These are phyloP conservation scores for Hemicordylus capensis DNA, from an alignment of 2,113 vertebrate genomes.

Conservation along the genomic window DNA sequence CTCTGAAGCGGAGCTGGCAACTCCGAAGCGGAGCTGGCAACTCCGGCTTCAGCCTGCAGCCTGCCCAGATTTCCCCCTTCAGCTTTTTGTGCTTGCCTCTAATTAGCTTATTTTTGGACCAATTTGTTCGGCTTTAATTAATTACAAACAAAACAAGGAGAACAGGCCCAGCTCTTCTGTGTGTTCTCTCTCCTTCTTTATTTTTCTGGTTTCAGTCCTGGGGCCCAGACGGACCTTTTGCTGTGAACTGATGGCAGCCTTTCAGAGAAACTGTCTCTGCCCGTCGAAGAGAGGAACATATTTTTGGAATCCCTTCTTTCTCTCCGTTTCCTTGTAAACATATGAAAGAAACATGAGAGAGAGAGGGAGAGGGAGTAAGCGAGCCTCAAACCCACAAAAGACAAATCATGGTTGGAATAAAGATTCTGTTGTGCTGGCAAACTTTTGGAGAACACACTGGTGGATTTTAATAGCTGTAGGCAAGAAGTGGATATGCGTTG, in stretches of 20 bases:
- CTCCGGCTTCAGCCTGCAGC: not conserved
- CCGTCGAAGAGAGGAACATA: slow-evolving; percentile 57
- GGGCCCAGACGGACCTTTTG: slow-evolving; percentile 15
- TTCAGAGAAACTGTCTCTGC: slow-evolving; percentile 48
- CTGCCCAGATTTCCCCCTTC: not conserved
- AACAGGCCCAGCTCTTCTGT: not conserved
- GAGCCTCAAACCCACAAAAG: slow-evolving; percentile 70
- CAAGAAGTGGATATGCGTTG: slow-evolving; percentile 77
- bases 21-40: not conserved
- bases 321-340: slow-evolving; percentile 63
- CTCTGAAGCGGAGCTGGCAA: too few species aligned
- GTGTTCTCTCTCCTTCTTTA: too few species aligned
- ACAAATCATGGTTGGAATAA: slow-evolving; percentile 76
- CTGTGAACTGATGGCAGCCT: slow-evolving; percentile 41
- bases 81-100: slow-evolving; percentile 21
- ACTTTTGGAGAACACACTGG: slow-evolving; percentile 72
- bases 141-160: slow-evolving; percentile 24
- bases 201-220: not conserved
- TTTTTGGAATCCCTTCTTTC: slow-evolving; percentile 62
- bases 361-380: slow-evolving; percentile 35
- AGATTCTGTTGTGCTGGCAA: slow-evolving; percentile 71
- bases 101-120: slow-evolving; percentile 2
- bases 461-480: slow-evolving; percentile 77
- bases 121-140: slow-evolving; percentile 32
- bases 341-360: slow-evolving; percentile 75